Evolutionary conservation across 1,140 invertebrate species (phyloP).

Genomic region (Eupristina koningsbergeri): DNA sequence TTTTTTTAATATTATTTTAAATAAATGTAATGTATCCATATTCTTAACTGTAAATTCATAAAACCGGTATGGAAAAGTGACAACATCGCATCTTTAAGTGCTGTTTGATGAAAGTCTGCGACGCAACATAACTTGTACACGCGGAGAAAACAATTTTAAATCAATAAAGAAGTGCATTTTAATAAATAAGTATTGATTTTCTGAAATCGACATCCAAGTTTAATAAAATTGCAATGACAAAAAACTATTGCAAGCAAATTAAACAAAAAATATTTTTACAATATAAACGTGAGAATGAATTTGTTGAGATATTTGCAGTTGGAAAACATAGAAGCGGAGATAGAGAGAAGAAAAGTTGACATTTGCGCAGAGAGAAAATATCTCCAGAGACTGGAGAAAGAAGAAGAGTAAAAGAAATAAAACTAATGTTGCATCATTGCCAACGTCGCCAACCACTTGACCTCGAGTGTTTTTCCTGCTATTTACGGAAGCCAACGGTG

Average conservation of each 20-base stretch:
- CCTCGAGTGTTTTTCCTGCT: conserved; percentile 20
- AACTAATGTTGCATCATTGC: no score
- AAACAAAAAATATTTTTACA: no score
- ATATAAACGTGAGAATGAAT: no score
- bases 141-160: background rate
- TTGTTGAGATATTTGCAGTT: no score
- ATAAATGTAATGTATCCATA: background rate
- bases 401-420: no score
- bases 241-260: no score
- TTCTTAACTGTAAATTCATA: background rate
- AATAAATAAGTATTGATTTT: background rate
- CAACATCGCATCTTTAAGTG: background rate
- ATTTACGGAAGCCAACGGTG: conserved; percentile 36
- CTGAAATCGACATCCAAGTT: no score
- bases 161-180: background rate
- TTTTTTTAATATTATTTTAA: background rate
- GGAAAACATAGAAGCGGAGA: background rate
- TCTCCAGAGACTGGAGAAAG: no score
- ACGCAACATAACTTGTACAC: background rate
- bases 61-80: background rate
- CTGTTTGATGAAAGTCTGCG: background rate
- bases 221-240: no score
- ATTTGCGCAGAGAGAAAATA: no score
- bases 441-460: conserved; percentile 31
- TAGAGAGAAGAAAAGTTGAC: background rate